Evolutionary conservation across 1,140 invertebrate species (phyloP), one percentile per base, ranked within the genome.

Genomic region (Augochlora pura): DNA sequence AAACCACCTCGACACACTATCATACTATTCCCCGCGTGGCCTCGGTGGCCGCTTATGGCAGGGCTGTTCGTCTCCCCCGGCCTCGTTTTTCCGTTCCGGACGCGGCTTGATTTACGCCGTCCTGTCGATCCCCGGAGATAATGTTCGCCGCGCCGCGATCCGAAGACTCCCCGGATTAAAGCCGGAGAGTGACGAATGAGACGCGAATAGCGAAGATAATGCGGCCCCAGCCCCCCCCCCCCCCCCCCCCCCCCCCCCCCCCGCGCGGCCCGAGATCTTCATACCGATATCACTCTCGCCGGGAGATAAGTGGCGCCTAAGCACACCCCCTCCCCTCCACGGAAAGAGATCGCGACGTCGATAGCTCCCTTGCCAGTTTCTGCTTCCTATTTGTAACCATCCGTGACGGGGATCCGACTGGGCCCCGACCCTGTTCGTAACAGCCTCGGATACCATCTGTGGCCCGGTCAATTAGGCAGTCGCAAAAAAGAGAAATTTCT

Each of bases 131-230:
- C 14, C 57, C 14, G 39, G 66, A 49, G 64, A 81, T 76, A 74
- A 77, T 74, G 70, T 12, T 25, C 72, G 54, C 54, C 68, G 64
- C 42, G 63, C 75, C 42, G 63, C 75, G 73, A 84, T 83, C 72
- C 59, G 77, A 77, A 65, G 65, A 80, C 42, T 80, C 68, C 68
- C 9, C n/a, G 82, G 77, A 77, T 77, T 81, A 85, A 80, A 46
- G 54, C 66, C 46, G 18, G 39, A 21, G 54, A 21, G 54, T 81
- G 67, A 75, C 62, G 60, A 52, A 71, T 68, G 74, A 80, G 39
- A 42, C 57, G 59, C 65, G 42, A 27, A 38, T 54, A 27, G 27
- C 14, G 52, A 63, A 70, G 42, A 49, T 62, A 79, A 54, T 57
- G 60, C 69, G 10, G 23, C 42, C 16, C 59, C 2, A 39, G 4